Evolutionary conservation across 2,888 invertebrate genomes (phyloP).

Genomic region (Papilio elwesi): DNA sequence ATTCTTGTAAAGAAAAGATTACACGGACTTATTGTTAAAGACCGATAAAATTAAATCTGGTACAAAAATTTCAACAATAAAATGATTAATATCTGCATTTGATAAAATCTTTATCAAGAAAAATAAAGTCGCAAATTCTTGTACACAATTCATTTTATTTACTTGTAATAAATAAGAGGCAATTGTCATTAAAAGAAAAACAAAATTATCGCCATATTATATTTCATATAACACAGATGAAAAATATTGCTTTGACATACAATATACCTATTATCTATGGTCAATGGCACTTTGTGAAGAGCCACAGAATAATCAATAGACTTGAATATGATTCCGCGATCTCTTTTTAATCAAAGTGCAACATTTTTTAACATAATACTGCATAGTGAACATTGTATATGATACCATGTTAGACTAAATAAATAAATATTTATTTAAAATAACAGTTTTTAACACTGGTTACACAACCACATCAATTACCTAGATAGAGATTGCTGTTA

Average conservation of each 20-base stretch:
- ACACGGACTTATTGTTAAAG: slow-evolving; percentile 10
- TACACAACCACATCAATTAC: slow-evolving; percentile 44
- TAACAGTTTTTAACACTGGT: slow-evolving; percentile 21
- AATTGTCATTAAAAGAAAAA: slow-evolving; percentile 46
- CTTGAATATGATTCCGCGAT: slow-evolving; percentile 23
- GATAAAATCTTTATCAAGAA: slow-evolving; percentile 19
- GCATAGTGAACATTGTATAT: neutral
- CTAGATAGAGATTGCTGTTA: slow-evolving; percentile 54
- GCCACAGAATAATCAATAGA: slow-evolving; percentile 15
- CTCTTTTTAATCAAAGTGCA: slow-evolving; percentile 11
- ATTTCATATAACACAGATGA: slow-evolving; percentile 32
- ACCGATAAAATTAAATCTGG: slow-evolving; percentile 41
- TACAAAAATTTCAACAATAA: slow-evolving; percentile 12
- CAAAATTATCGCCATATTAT: slow-evolving; percentile 17
- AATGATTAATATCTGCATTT: slow-evolving; percentile 6
- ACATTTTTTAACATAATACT: slow-evolving; percentile 30
- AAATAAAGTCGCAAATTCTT: slow-evolving; percentile 8
- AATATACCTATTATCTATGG: slow-evolving; percentile 25
- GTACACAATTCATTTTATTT: slow-evolving; percentile 35
- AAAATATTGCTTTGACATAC: slow-evolving; percentile 24
- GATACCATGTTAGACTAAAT: slow-evolving; percentile 2
- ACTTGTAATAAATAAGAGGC: slow-evolving; percentile 45
- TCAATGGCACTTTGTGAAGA: slow-evolving; percentile 12
- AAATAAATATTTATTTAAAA: slow-evolving; percentile 20
- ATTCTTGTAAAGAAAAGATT: slow-evolving; percentile 31